A percentile compares a stretch with the other conserved stretches of the same genome.
These are phyloP conservation scores for Pseudococcus jackbeardsleyi DNA, from an alignment of 2,888 invertebrate genomes.

Conservation along the genomic window DNA sequence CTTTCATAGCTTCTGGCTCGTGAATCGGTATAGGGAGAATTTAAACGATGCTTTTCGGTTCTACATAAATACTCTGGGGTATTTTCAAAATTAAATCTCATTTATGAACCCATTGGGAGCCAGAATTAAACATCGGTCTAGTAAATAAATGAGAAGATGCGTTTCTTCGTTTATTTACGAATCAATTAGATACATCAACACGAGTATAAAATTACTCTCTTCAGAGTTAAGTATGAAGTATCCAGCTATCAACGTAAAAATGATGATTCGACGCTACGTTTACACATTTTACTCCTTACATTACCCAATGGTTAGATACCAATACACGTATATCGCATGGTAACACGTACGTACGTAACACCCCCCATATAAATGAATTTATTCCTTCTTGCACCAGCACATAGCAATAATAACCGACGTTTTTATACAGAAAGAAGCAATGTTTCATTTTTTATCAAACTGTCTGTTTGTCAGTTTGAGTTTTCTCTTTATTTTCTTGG, in stretches of 20 bases:
- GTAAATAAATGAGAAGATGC: too few species aligned
- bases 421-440: constrained; percentile 56
- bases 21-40: too few species aligned
- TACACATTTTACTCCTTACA: too few species aligned
- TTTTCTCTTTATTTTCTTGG: constrained; percentile 64
- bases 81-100: background rate
- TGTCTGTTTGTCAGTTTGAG: constrained; percentile 65
- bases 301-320: too few species aligned
- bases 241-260: too few species aligned
- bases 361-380: constrained; percentile 49
- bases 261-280: background rate
- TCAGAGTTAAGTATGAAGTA: too few species aligned
- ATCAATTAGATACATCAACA: too few species aligned
- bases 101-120: background rate
- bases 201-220: too few species aligned
- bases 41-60: too few species aligned
- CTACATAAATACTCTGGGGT: too few species aligned
- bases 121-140: too few species aligned
- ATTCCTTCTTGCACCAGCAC: constrained; percentile 42
- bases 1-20: background rate
- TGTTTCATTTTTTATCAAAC: constrained; percentile 64
- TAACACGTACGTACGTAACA: background rate
- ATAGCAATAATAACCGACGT: constrained; percentile 54
- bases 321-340: background rate
- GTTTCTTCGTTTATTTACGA: too few species aligned